Evolutionary conservation across 2,888 invertebrate genomes (phyloP), one percentile per base, ranked within the genome.

Genomic region (Diachrysia chrysitis): DNA sequence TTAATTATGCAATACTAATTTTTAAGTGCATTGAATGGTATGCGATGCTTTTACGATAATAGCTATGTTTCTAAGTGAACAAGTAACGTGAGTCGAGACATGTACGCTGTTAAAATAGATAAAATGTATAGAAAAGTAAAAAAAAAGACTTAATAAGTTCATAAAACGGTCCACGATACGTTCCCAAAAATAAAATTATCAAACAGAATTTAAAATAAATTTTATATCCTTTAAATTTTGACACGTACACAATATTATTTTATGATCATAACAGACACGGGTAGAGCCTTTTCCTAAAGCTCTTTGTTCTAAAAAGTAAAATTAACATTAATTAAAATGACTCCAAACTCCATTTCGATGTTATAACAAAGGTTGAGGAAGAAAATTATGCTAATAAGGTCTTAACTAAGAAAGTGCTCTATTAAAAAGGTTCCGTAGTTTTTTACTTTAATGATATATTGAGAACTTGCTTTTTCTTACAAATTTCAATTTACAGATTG

Each of bases 1-100:
- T 62, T 29, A 42, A 51, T 63, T 61, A 60, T 64, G 60, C 54
- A 75, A 55, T 3, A 48, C 48, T 48, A 48, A 19, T 48, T 48
- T 42, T 42, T 42, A 42, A 42, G 42, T 42, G 42, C 42, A 42
- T 16, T 42, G 16, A n/a, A n/a, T n/a, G 32, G 42, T 42, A 42
- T 42, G 42, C 42, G 42, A 42, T 42, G n/a, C 5, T 42, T 42
- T 42, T 42, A 42, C 42, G n/a, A n/a, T 42, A 42, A n/a, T 42
- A 42, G 0, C n/a, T 42, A n/a, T 42, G 42, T 16, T 4, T 16
- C 16, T 42, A 42, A 9, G 32, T 32, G n/a, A 14, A 2, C 37
- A 3, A 16, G 37, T 42, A 6, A n/a, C 6, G 16, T 42, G 0
- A 14, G 37, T 5, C 16, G 14, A 35, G 10, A 12, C 9, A 35